Evolutionary conservation across 2,888 invertebrate genomes (phyloP).

Genomic region (Anticlea derivata): DNA sequence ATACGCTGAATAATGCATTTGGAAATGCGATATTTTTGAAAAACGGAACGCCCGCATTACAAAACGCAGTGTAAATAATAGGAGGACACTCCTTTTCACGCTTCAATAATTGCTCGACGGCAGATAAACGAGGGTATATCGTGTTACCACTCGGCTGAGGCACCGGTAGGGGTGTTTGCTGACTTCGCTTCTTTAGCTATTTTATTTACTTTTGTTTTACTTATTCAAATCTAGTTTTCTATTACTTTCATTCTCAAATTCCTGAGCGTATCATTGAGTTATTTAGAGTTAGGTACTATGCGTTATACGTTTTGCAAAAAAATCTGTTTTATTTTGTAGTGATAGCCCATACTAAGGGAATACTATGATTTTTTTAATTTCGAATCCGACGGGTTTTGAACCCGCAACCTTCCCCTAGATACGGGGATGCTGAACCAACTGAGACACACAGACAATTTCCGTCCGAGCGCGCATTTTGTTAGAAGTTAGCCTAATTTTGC

Average conservation of each 20-base stretch:
- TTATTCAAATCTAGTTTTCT: conserved; percentile 13
- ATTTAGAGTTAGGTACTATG: neutral
- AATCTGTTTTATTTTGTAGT: too few species aligned
- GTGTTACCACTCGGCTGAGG: conserved; percentile 59
- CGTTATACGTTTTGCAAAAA: too few species aligned
- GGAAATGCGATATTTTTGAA: conserved; percentile 79
- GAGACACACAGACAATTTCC: too few species aligned
- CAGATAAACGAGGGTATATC: conserved; percentile 80
- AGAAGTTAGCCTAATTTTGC: neutral
- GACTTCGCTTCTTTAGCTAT: conserved; percentile 64
- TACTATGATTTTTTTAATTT: too few species aligned
- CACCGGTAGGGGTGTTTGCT: conserved; percentile 59
- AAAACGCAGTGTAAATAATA: conserved; percentile 81
- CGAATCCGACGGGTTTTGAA: too few species aligned
- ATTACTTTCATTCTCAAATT: neutral
- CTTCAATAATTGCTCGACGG: conserved; percentile 84
- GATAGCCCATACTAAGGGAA: too few species aligned
- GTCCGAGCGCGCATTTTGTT: too few species aligned
- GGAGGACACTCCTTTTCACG: conserved; percentile 83
- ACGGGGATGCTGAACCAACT: too few species aligned
- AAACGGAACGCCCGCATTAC: conserved; percentile 80
- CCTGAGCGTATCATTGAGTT: neutral
- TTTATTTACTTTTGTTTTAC: conserved; percentile 45
- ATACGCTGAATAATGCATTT: conserved; percentile 44
- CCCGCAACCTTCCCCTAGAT: too few species aligned